Evolutionary conservation across 2,797 vertebrate species (phyloP), one percentile per base, ranked within the genome.

Genomic region (Eulemur albifrons): DNA sequence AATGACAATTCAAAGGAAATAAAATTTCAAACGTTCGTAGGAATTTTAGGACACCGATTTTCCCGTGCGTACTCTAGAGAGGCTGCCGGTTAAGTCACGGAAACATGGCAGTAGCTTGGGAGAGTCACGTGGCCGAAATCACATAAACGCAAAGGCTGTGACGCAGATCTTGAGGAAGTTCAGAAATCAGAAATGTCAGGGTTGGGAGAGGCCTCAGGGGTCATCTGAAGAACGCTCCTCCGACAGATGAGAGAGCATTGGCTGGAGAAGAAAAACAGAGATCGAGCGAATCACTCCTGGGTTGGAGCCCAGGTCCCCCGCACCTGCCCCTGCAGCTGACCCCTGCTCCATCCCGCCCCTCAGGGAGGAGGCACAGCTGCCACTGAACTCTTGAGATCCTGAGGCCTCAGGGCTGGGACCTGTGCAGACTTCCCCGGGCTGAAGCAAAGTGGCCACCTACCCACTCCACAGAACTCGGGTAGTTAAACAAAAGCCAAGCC

Each of bases 231-330:
- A 43, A n/a, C 1, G 4, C 18, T 52, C 35, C 45, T 17, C 59
- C 52, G 57, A 70, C 23, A 45, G 38, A 43, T 14, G 25, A 76
- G 70, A 13, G 15, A 13, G 27, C 7, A 0, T 73, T 18, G 15
- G 80, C 52, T 12, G n/a, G 38, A 52, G n/a, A 86, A 32, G 14
- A 11, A 25, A 72, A 30, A 27, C 0, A 0, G 70, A 9, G 5
- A 32, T 1, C 0, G 13, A 8, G 9, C 27, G 25, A 20, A 4
- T 12, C 27, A 35, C 9, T 10, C 1, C 4, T 45, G n/a, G 15
- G 7, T 15, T 2, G 6, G 1, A n/a, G 73, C 35, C 27, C 10
- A 0, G 13, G 4, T 40, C 50, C 23, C 57, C 54, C 32, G 54
- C 0, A 32, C 43, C 45, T 2, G 0, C 21, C 12, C 23, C 76